Evolutionary conservation across 2,888 invertebrate species (phyloP).

Genomic region (Drosophila putrida): DNA sequence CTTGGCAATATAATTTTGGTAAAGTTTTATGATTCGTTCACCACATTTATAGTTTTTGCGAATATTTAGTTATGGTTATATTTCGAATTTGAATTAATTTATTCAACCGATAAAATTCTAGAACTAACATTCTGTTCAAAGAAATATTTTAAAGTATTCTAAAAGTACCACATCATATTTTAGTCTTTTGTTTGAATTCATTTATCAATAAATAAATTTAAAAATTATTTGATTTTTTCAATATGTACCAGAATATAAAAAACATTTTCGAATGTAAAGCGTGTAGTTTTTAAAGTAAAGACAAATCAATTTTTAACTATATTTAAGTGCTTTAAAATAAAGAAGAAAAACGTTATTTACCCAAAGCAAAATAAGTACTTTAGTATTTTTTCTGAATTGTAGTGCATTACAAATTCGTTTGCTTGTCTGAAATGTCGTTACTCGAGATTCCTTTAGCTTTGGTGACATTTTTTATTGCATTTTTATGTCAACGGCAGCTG

Average conservation of each 20-base stretch:
- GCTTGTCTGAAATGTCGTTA: conserved; percentile 12
- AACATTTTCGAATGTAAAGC: not conserved
- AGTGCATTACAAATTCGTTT: conserved; percentile 50
- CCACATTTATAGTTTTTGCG: not conserved
- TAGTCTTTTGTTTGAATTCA: too few relatives aligned
- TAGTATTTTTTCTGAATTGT: not conserved
- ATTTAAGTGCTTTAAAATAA: not conserved
- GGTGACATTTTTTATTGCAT: conserved; percentile 72
- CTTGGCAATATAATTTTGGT: not conserved
- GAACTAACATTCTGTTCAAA: too few relatives aligned
- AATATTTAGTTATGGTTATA: not conserved
- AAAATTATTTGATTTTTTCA: too few relatives aligned
- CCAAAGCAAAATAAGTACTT: not conserved
- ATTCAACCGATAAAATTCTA: not conserved
- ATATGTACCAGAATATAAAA: too few relatives aligned
- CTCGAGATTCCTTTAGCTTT: conserved; percentile 44
- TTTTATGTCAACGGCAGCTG: conserved; percentile 79
- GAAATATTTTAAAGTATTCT: too few relatives aligned
- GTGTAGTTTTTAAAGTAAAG: not conserved
- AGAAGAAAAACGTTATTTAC: not conserved
- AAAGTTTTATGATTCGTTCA: not conserved
- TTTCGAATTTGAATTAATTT: not conserved
- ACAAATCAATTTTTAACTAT: not conserved
- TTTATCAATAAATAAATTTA: too few relatives aligned
- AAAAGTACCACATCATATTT: too few relatives aligned